Conservation (phyloP, 2,113 vertebrate genomes). For the Pseudonaja textilis region DNA sequence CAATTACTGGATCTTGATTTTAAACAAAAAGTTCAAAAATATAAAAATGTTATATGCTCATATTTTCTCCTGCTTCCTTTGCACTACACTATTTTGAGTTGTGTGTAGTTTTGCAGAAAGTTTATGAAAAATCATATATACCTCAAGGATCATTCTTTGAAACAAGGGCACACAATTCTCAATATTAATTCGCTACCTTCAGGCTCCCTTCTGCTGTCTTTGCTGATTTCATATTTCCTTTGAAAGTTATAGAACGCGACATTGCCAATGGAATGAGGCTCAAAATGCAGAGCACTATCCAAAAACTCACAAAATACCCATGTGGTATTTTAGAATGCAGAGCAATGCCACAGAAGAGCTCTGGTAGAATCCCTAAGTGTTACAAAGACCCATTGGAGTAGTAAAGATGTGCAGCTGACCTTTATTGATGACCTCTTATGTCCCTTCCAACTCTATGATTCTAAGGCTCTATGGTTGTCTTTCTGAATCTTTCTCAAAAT, state of each 20-base stretch:
- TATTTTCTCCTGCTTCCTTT: neutral
- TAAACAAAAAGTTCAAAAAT: neutral
- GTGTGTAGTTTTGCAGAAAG: neutral
- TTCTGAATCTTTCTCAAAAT: neutral
- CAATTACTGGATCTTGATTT: neutral
- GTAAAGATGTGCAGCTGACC: neutral
- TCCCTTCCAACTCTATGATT: neutral
- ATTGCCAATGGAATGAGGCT: neutral
- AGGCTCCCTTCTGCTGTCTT: conserved; percentile 6
- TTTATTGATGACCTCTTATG: neutral
- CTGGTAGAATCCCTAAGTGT: neutral
- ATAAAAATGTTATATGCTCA: neutral
- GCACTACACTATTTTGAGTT: neutral
- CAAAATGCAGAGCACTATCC: neutral
- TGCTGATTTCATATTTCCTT: neutral
- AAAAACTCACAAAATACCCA: neutral
- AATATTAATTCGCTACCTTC: neutral
- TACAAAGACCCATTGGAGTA: neutral
- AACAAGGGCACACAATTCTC: neutral
- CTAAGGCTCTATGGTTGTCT: neutral
- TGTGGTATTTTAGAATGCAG: neutral
- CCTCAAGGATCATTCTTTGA: conserved; percentile 8
- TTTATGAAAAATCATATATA: conserved; percentile 15
- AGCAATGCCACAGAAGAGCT: neutral
- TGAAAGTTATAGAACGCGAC: conserved; percentile 19